phyloP scores from a whole-genome alignment of 2,797 vertebrate genomes.

The Sparidentex hasta region DNA sequence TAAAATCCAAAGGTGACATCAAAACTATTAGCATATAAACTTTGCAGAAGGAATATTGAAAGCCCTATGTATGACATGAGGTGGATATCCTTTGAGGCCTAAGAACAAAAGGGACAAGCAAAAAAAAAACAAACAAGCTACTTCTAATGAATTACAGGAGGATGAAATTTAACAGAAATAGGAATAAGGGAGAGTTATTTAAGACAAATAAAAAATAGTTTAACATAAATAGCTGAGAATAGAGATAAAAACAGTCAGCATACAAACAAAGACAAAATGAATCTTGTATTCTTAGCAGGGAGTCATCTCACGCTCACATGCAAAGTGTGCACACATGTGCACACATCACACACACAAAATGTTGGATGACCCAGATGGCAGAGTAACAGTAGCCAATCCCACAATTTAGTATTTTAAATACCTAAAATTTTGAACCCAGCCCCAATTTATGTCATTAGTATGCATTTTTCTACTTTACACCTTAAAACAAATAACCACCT shows the following conservation, averaged over 20 bases:
- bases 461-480: constrained; percentile 82
- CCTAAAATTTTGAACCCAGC: constrained; percentile 58
- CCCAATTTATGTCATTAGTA: constrained; percentile 70
- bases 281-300: constrained; percentile 55
- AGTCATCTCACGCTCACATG: constrained; percentile 30
- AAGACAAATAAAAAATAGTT: constrained; percentile 44
- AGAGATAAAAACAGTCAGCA: constrained; percentile 22
- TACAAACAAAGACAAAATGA: constrained; percentile 26
- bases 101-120: not conserved
- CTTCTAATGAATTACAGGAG: constrained; percentile 48
- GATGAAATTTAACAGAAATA: constrained; percentile 21
- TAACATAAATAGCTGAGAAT: constrained; percentile 66
- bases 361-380: constrained; percentile 80
- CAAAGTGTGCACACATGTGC: constrained; percentile 5
- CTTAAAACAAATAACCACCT: constrained; percentile 82
- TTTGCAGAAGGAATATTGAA: constrained; percentile 57
- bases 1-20: constrained; percentile 66
- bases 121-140: not conserved
- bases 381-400: constrained; percentile 66
- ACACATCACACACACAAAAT: constrained; percentile 25
- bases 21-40: constrained; percentile 49
- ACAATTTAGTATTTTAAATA: constrained; percentile 71
- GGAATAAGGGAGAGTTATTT: constrained; percentile 13
- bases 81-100: constrained; percentile 12
- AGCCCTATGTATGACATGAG: constrained; percentile 46